phyloP scores from a whole-genome alignment of 2,797 vertebrate species.

The Centroberyx gerrardi region DNA sequence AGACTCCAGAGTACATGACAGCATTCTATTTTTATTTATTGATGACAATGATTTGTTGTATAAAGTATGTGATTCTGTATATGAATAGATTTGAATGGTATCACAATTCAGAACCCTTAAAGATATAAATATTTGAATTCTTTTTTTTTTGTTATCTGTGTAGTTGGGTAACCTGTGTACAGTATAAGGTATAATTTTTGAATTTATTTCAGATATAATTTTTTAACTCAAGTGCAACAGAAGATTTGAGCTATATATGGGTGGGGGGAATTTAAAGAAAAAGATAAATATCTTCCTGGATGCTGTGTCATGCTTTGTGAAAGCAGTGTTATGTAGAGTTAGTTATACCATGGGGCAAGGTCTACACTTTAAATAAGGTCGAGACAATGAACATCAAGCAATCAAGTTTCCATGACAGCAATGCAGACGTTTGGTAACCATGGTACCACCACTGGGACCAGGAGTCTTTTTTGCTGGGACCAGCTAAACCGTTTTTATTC shows the following conservation, averaged over 20 bases:
- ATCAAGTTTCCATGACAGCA: conserved; percentile 29
- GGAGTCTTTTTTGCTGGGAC: conserved; percentile 52
- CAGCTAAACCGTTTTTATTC: conserved; percentile 38
- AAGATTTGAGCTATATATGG: conserved; percentile 86
- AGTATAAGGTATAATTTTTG: conserved; percentile 88
- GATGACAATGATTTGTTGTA: conserved; percentile 86
- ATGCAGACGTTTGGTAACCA: conserved; percentile 30
- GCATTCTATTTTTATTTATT: conserved; percentile 92
- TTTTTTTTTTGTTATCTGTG: conserved; percentile 88
- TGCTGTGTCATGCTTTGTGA: conserved; percentile 84
- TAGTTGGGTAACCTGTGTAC: conserved; percentile 90
- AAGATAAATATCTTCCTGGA: conserved; percentile 81
- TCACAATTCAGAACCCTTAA: conserved; percentile 82
- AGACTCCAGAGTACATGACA: conserved; percentile 86
- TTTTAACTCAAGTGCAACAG: conserved; percentile 88
- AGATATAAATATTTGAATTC: conserved; percentile 86
- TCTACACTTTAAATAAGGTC: conserved; percentile 48
- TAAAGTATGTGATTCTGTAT: conserved; percentile 87
- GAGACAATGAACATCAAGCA: conserved; percentile 18
- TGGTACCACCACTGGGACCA: conserved; percentile 46
- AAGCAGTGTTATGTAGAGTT: conserved; percentile 85
- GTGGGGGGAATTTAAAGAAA: conserved; percentile 77
- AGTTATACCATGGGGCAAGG: conserved; percentile 67
- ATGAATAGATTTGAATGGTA: conserved; percentile 87
- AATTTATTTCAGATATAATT: conserved; percentile 90